phyloP scores from a whole-genome alignment of 2,888 invertebrate species.

The Suillia variegata region DNA sequence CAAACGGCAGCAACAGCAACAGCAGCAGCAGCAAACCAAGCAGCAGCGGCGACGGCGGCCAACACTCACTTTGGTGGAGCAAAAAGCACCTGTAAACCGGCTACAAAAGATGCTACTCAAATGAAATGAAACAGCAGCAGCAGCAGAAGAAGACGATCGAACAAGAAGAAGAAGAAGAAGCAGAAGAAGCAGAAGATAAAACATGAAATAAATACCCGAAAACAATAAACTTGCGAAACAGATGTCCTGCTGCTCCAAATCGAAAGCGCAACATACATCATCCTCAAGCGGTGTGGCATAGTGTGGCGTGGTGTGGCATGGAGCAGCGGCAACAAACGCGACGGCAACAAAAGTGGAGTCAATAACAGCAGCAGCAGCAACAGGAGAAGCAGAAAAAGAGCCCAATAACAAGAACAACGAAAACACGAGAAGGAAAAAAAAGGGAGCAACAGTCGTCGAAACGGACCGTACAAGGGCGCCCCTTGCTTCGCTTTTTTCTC shows the following conservation, averaged over 20 bases:
- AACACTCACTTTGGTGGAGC: not conserved
- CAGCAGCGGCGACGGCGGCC: conserved; percentile 1
- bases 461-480: conserved; percentile 29
- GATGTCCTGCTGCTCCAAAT: conserved; percentile 58
- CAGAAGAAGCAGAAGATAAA: not conserved
- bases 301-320: too few species aligned
- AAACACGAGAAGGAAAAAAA: not conserved
- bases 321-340: conserved; percentile 2
- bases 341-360: conserved; percentile 12
- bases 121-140: not conserved
- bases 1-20: conserved; percentile 33
- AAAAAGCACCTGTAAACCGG: conserved; percentile 44
- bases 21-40: conserved; percentile 2
- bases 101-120: conserved; percentile 9
- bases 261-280: conserved; percentile 53
- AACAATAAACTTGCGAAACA: conserved; percentile 37
- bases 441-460: not conserved
- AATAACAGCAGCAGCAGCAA: conserved; percentile 2
- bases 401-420: not conserved
- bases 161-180: not conserved
- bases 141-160: not conserved
- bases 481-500: too few species aligned
- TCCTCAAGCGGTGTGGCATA: conserved; percentile 29
- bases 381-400: not conserved
- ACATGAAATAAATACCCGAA: not conserved